Evolutionary conservation across 2,797 vertebrate species (phyloP).

Genomic region (Leucoraja ocellata): DNA sequence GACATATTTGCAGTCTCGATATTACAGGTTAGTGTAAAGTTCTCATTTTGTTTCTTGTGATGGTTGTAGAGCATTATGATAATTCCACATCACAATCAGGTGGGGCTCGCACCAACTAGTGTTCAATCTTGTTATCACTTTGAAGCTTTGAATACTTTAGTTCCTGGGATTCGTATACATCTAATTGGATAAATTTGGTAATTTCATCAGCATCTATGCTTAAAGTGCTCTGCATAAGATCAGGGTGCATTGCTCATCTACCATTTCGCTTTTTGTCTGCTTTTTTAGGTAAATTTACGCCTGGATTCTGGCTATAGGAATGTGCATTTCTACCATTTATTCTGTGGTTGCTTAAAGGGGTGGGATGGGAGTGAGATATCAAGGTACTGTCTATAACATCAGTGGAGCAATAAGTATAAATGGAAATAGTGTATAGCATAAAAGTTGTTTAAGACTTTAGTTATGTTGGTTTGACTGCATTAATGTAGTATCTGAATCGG

Average conservation of each 20-base stretch:
- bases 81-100: not conserved
- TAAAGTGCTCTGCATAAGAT: too few relatives aligned
- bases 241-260: too few relatives aligned
- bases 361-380: too few relatives aligned
- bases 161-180: not conserved
- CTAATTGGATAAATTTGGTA: not conserved
- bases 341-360: not conserved
- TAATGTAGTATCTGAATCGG: not conserved
- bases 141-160: not conserved
- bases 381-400: not conserved
- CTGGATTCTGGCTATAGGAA: not conserved
- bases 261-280: not conserved
- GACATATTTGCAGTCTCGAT: slow-evolving; percentile 93
- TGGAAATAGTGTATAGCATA: not conserved
- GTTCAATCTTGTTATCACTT: not conserved
- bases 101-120: not conserved
- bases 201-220: too few relatives aligned
- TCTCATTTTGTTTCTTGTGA: not conserved
- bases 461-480: not conserved
- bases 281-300: not conserved
- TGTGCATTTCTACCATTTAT: not conserved
- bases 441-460: not conserved
- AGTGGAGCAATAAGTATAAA: not conserved
- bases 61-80: not conserved
- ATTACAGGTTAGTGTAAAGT: slow-evolving; percentile 74